Conservation (phyloP, 2,797 vertebrate species). For the Pipistrellus kuhlii region DNA sequence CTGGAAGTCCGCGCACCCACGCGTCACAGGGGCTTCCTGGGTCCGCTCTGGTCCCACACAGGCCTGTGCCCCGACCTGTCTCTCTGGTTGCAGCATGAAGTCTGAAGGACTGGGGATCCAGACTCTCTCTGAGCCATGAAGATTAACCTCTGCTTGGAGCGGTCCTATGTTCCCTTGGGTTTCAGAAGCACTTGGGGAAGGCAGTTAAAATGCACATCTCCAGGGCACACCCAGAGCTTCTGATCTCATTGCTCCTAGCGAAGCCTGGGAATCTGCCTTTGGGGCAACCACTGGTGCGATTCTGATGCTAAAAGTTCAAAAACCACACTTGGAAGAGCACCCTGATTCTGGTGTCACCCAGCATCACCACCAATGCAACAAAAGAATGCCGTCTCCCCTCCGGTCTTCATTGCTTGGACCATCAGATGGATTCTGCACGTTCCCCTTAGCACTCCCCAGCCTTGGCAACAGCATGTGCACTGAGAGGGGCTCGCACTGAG, state of each 20-base stretch:
- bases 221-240: neutral
- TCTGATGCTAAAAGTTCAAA: neutral
- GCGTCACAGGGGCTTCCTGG: neutral
- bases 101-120: neutral
- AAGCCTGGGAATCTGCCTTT: constrained; percentile 11
- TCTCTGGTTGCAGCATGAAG: neutral
- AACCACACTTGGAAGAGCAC: neutral
- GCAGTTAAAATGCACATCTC: constrained; percentile 10
- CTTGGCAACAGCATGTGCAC: neutral
- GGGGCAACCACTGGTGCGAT: neutral
- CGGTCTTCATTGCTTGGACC: neutral
- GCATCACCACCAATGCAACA: neutral
- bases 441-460: neutral
- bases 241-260: neutral
- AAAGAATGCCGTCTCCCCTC: neutral
- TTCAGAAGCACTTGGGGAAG: neutral
- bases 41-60: neutral
- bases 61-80: neutral
- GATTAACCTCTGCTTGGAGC: neutral
- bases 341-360: neutral
- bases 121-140: neutral
- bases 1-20: neutral
- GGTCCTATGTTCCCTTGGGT: neutral
- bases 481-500: neutral
- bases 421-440: neutral